Evolutionary conservation across 2,797 vertebrate species (phyloP).

Genomic region (Betta splendens): DNA sequence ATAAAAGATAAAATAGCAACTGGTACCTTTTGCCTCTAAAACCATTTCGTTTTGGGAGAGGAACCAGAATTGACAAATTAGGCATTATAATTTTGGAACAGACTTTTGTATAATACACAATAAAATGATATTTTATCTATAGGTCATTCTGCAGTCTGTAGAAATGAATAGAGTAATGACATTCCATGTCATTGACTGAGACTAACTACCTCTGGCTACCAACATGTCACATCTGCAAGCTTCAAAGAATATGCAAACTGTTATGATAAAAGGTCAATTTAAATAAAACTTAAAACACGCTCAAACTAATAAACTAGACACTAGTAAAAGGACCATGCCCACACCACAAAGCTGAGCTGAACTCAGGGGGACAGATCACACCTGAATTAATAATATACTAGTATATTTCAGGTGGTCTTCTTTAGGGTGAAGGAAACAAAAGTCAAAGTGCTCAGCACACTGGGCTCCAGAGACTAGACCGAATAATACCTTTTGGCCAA

Average conservation of each 20-base stretch:
- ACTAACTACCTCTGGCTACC: constrained; percentile 32
- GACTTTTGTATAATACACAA: constrained; percentile 16
- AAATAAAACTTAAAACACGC: constrained; percentile 40
- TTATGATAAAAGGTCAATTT: constrained; percentile 21
- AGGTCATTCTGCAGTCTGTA: constrained; percentile 13
- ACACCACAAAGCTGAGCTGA: constrained; percentile 71
- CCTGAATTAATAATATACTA: constrained; percentile 1
- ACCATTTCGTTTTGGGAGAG: constrained; percentile 24
- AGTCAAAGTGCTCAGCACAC: constrained; percentile 8
- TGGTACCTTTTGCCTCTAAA: constrained; percentile 4
- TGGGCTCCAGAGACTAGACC: constrained; percentile 8
- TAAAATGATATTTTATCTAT: constrained; percentile 16
- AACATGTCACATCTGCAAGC: constrained; percentile 30
- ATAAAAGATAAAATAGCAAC: constrained; percentile 1
- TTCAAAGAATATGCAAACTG: constrained; percentile 22
- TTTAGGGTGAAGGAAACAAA: constrained; percentile 8
- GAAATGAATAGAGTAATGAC: constrained; percentile 3
- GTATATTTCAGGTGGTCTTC: constrained; percentile 2
- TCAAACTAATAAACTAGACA: constrained; percentile 28
- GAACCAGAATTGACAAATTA: constrained; percentile 20
- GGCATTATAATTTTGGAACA: constrained; percentile 11
- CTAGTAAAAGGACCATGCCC: constrained; percentile 59
- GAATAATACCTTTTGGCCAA: constrained; percentile 8
- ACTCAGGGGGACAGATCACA: constrained; percentile 44
- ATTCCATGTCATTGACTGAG: constrained; percentile 11